phyloP scores from a whole-genome alignment of 2,113 vertebrate species.

The Paramormyrops kingsleyae region DNA sequence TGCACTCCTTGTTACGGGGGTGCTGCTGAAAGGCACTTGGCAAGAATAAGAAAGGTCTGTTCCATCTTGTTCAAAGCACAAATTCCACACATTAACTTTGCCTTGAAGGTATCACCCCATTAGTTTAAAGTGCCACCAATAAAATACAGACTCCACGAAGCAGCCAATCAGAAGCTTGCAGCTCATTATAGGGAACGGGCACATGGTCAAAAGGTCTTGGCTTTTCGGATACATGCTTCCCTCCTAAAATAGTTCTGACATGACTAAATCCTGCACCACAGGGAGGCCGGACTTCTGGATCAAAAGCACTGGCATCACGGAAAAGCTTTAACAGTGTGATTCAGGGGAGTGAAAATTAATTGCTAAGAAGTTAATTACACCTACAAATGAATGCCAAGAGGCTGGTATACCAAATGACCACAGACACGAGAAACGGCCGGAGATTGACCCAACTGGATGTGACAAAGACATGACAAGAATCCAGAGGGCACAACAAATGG shows the following conservation, averaged over 20 bases:
- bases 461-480: conserved; percentile 27
- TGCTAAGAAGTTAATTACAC: neutral
- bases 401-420: neutral
- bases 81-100: neutral
- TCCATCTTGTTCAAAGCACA: neutral
- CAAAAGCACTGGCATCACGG: neutral
- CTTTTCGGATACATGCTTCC: neutral
- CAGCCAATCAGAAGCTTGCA: neutral
- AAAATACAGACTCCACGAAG: neutral
- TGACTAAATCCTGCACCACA: neutral
- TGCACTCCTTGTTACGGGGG: neutral
- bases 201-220: neutral
- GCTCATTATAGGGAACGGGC: neutral
- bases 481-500: conserved; percentile 16
- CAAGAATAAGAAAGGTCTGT: neutral
- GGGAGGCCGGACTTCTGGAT: neutral
- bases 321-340: neutral
- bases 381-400: conserved; percentile 1
- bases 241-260: neutral
- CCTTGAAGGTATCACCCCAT: conserved; percentile 4
- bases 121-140: neutral
- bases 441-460: conserved; percentile 7
- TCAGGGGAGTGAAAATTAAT: conserved; percentile 21
- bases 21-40: neutral
- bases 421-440: neutral